Evolutionary conservation across 2,888 invertebrate genomes (phyloP), one percentile per base, ranked within the genome.

Genomic region (Acrobasis suavella): DNA sequence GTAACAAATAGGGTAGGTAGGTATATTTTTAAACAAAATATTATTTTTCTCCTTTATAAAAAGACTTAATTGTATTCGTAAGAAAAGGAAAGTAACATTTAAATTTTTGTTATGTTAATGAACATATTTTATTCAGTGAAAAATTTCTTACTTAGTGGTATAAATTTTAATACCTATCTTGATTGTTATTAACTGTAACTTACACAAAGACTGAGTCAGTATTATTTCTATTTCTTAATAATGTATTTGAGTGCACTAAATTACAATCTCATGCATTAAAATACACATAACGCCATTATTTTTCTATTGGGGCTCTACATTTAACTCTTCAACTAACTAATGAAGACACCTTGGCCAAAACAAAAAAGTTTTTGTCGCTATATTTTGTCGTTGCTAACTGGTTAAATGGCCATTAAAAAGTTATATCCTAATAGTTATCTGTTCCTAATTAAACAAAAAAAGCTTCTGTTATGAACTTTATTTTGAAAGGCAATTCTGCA

Each of bases 1-100:
- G 72, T 78, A 74, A 71, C 74, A 74, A 67, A 66, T 80, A 81
- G 72, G 65, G 60, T 78, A 77, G 70, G 66, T 75, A 68, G 64
- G 49, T 50, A 62, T 72, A 69, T 67, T 68, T 67, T 68, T 64
- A 70, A 67, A 55, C 68, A 67, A 67, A 46, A 68, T 68, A 69
- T 72, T 60, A 67, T 75, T 77, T 75, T 71, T 69, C 65, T 72
- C 67, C 65, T 70, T 67, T 67, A 10, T 70, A 72, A 68, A 69
- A 73, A 62, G 62, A 65, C 50, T 60, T 58, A 62, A 66, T 65
- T 73, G 67, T 70, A 65, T 65, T 67, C 69, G 65, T 67, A 70
- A 69, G 66, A 67, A 64, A 8, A 32, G 32, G 32, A 32, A 32
- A 32, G 32, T 70, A 69, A 9, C n/a, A 9, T 38, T 38, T 51